Evolutionary conservation across 2,113 vertebrate genomes (phyloP).

Genomic region (Halichoerus grypus): DNA sequence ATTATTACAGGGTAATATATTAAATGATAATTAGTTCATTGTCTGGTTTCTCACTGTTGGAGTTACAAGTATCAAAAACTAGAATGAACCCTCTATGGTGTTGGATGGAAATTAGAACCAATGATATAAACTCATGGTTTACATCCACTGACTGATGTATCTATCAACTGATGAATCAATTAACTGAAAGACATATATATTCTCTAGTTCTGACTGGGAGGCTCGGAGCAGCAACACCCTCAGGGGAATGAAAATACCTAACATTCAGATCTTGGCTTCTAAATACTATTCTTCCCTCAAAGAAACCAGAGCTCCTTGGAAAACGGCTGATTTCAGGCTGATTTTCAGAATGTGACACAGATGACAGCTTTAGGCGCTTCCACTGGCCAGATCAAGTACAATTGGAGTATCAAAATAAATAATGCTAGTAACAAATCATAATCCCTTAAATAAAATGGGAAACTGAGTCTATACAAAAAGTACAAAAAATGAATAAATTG

Average conservation of each 20-base stretch:
- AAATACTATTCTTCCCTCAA: background rate
- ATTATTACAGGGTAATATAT: background rate
- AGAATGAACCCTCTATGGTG: background rate
- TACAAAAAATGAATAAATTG: background rate
- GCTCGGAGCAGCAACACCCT: background rate
- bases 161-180: background rate
- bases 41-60: background rate
- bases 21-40: background rate
- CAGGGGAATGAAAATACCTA: background rate
- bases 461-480: background rate
- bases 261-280: background rate
- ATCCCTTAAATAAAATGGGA: background rate
- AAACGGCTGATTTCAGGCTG: background rate
- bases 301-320: background rate
- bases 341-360: background rate
- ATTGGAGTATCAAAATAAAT: background rate
- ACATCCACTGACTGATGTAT: background rate
- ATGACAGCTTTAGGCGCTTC: background rate
- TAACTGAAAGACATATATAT: background rate
- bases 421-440: background rate
- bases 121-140: background rate
- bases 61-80: background rate
- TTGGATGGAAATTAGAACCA: background rate
- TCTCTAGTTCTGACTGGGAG: background rate
- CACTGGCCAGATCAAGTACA: background rate